Evolutionary conservation across 2,888 invertebrate species (phyloP), one percentile per base, ranked within the genome.

Genomic region (Tenthredo distinguenda): DNA sequence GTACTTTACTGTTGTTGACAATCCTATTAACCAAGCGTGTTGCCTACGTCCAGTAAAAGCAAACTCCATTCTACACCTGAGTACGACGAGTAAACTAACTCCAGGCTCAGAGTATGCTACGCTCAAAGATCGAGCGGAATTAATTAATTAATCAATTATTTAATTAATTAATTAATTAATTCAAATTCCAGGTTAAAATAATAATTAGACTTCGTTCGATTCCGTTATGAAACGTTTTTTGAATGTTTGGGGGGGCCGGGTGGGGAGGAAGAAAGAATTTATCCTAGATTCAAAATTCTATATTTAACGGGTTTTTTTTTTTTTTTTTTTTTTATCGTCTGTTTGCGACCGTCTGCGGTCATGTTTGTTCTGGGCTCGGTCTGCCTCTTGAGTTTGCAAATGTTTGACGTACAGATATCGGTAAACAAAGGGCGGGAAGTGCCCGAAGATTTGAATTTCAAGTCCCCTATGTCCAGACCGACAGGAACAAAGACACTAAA

Each of bases 341-440:
- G 37, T 77, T 77, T 77, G 77, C 77, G 34, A 43, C 31, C 50
- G 77, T 50, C 77, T 77, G 62, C 26, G 76, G 47, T 76, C 76
- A 76, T 76, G 76, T 76, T 76, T 76, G 47, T 31, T 26, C 43
- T 76, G 15, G 76, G 76, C 47, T 40, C n/a, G 21, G 43, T 7
- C 43, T n/a, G 26, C 26, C 47, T 31, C 77, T 77, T 50, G 18
- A 31, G 77, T 77, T 77, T 77, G 55, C 50, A 77, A 77, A 77
- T 77, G 77, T 77, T 77, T 77, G 77, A 77, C 21, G 77, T 77
- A 77, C 34, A 77, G 77, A 55, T 77, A 77, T 77, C 47, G 55
- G 77, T 34, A 77, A 77, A 77, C 55, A 55, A 50, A 31, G 77
- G 31, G 31, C 18, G 31, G 55, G 15, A 74, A 43, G 72, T 74